phyloP scores from a whole-genome alignment of 1,140 invertebrate genomes.

The Metopolophium dirhodum region DNA sequence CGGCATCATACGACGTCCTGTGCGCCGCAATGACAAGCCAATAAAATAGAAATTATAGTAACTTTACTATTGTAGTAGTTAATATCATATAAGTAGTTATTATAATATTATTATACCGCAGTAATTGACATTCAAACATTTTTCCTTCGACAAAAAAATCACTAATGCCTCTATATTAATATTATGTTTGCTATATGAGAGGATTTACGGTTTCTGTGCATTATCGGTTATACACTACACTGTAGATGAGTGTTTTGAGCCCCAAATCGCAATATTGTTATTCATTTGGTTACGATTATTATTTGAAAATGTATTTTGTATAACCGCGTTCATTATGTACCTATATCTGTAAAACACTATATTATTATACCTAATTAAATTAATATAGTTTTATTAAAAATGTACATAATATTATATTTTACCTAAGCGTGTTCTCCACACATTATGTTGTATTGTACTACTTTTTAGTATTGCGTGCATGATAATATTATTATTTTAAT shows the following conservation, averaged over 20 bases:
- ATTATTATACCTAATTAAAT: not conserved
- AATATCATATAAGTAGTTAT: not conserved
- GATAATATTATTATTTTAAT: not conserved
- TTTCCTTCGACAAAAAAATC: not conserved
- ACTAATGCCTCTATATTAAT: not conserved
- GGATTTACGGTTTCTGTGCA: not conserved
- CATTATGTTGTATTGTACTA: not conserved
- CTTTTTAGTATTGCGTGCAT: not conserved
- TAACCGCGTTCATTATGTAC: not conserved
- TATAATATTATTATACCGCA: not conserved
- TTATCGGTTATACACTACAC: too few species aligned
- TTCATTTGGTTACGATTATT: not conserved
- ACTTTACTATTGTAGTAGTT: not conserved
- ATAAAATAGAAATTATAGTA: not conserved
- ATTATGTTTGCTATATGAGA: not conserved
- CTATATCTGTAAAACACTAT: not conserved
- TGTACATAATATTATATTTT: not conserved
- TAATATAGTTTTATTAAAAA: not conserved
- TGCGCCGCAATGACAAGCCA: not conserved
- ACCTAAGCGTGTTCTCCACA: not conserved
- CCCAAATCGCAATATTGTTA: not conserved
- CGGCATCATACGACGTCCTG: not conserved
- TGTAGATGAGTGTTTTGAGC: not conserved
- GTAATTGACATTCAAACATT: not conserved
- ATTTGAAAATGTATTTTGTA: not conserved